Percentiles rank a stretch among this genome's conserved stretches.
phyloP scores from a whole-genome alignment of 2,113 vertebrate species.

The Murina feae region DNA sequence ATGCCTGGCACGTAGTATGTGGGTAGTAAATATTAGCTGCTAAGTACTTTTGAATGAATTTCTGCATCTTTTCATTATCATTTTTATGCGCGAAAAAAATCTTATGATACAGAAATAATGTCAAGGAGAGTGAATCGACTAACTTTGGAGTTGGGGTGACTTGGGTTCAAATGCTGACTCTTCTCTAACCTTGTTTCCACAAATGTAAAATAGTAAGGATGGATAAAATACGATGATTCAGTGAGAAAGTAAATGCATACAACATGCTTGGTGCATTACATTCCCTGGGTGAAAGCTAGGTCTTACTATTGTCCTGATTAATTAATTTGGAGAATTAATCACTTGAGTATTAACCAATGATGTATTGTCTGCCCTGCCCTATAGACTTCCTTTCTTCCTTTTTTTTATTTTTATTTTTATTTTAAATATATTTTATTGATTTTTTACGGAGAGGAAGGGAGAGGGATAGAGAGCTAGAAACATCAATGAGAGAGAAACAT shows the following conservation, averaged over 20 bases:
- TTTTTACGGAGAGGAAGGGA: too few species aligned
- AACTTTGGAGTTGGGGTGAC: not conserved
- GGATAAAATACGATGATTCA: not conserved
- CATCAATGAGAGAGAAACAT: too few species aligned
- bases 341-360: not conserved
- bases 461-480: too few species aligned
- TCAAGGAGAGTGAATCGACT: not conserved
- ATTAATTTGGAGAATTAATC: constrained; percentile 16
- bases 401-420: too few species aligned
- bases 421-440: too few species aligned
- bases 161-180: not conserved
- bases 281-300: not conserved
- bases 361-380: not conserved
- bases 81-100: not conserved
- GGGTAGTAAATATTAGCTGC: not conserved
- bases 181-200: not conserved
- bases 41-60: not conserved
- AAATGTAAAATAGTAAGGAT: not conserved
- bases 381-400: not conserved
- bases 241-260: not conserved
- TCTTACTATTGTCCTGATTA: not conserved
- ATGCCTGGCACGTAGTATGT: not conserved
- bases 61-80: not conserved
- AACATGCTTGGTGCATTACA: not conserved
- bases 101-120: not conserved